Percentiles rank a stretch among this genome's conserved stretches.
These are phyloP conservation scores for Drosophila subsilvestris DNA, from an alignment of 2,888 invertebrate species.

Conservation along the genomic window DNA sequence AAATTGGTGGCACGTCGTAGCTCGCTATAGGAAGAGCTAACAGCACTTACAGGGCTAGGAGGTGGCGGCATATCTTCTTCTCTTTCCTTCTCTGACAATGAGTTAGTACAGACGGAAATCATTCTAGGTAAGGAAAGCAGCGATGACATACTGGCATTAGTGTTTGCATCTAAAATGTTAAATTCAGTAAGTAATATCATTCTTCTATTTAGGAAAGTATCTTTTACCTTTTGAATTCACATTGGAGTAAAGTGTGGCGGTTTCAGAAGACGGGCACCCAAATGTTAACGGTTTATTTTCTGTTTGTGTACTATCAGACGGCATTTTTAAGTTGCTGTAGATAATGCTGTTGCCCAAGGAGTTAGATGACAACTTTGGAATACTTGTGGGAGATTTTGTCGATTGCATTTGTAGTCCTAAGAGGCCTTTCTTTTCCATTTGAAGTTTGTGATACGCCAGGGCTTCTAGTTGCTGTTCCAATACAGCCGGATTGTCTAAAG, in stretches of 20 bases:
- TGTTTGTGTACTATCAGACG: background rate
- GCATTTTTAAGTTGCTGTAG: conserved; percentile 42
- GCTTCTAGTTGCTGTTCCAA: conserved; percentile 83
- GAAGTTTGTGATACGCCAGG: conserved; percentile 83
- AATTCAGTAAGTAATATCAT: background rate
- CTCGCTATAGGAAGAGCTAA: conserved; percentile 96
- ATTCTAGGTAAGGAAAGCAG: conserved; percentile 81
- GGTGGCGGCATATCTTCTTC: conserved; percentile 91
- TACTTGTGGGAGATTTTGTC: conserved; percentile 16
- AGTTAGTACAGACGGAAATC: conserved; percentile 65
- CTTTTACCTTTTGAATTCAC: conserved; percentile 31
- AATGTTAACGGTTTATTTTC: conserved; percentile 4
- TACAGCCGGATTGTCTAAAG: conserved; percentile 82
- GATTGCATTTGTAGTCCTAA: conserved; percentile 48
- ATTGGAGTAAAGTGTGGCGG: conserved; percentile 36
- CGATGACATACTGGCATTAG: background rate
- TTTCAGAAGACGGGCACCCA: conserved; percentile 4
- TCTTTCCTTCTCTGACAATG: conserved; percentile 50
- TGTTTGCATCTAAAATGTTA: background rate
- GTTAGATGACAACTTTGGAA: conserved; percentile 70
- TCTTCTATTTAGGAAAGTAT: background rate
- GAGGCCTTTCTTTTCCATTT: conserved; percentile 82
- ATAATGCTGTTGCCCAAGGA: conserved; percentile 46
- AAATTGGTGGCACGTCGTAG: conserved; percentile 91
- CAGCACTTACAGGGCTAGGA: conserved; percentile 95